Base-by-base conservation (phyloP, 2,797 vertebrate species). In the Tangara arthus region DNA sequence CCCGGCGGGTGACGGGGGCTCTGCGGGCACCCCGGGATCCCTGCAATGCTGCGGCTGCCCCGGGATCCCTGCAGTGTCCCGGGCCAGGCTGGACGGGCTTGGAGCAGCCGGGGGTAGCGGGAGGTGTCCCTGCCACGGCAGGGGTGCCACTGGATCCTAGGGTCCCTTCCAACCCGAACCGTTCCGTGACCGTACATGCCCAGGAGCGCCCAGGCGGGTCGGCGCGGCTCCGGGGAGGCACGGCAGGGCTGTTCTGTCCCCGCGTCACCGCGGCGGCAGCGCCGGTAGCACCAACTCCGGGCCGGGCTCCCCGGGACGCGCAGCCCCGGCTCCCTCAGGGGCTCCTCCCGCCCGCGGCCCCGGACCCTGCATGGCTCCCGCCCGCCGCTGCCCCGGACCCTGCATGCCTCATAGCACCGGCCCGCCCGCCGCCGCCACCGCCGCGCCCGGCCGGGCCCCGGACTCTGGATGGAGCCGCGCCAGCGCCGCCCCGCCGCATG, bases 311-410 rank as follows among this genome's bases (percentile, higher is more conserved):
- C 53, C 53, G 71, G 46, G 53, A 50, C 4, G 52, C 71, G 63
- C 61, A 5, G n/a, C 46, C 41, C 82, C 71, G 72, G 7, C 1
- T 27, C 8, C 27, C 5, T 19, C 5, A 10, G 37, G 7, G 34
- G 72, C 47, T 86, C 24, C 72, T 71, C 72, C 83, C 83, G 82
- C 72, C 73, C 65, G 56, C 26, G 24, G 94, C 89, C 96, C 98
- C 4, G 98, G 95, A 97, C 94, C 96, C 90, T 98, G 98, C 46
- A 98, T 98, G 90, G 52, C 32, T 11, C 41, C 50, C 44, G 63
- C 57, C 49, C 55, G 61, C 80, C 26, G 72, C 72, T 47, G 37
- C 94, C 87, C 96, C 24, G 95, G 75, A 76, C 94, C 59, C 82
- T 92, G 95, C 34, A 92, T 93, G 21, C 15, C 19, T 68, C 78